Conservation (phyloP, 2,888 invertebrate species). For the Volucella zonaria region DNA sequence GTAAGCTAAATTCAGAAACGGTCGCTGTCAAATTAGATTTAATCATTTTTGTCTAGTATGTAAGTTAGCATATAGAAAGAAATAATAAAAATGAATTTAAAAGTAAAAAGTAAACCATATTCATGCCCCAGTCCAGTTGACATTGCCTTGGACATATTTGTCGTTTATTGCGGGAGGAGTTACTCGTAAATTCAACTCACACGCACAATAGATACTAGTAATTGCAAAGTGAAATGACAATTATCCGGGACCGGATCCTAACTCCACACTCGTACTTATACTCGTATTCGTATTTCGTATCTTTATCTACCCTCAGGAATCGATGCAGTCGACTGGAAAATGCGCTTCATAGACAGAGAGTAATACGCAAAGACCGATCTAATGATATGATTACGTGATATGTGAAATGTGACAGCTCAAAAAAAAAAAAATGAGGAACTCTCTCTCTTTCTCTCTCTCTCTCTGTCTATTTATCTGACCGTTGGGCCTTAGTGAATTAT, state of each 20-base stretch:
- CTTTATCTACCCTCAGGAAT: conserved; percentile 68
- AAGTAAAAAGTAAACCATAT: no score
- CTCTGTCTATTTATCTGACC: not conserved
- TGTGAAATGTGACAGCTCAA: conserved; percentile 38
- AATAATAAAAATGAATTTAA: no score
- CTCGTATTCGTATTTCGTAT: conserved; percentile 7
- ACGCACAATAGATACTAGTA: conserved; percentile 14
- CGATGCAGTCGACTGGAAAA: conserved; percentile 69
- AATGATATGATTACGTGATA: conserved; percentile 71
- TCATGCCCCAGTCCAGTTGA: no score
- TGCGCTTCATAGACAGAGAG: conserved; percentile 54
- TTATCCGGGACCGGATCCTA: conserved; percentile 52
- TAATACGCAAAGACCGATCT: conserved; percentile 51
- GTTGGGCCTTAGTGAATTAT: conserved; percentile 57
- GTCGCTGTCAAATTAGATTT: no score
- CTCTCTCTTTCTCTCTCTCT: no score
- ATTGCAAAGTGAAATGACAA: conserved; percentile 72
- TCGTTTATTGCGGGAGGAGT: conserved; percentile 25
- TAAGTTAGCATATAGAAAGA: no score
- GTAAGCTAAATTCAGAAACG: no score
- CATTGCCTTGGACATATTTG: not conserved
- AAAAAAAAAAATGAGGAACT: conserved; percentile 9
- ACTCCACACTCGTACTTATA: not conserved
- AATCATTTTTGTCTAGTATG: no score
- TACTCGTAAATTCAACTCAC: conserved; percentile 1